Evolutionary conservation across 2,797 vertebrate genomes (phyloP), one percentile per base, ranked within the genome.

Genomic region (Clarias laeviceps): DNA sequence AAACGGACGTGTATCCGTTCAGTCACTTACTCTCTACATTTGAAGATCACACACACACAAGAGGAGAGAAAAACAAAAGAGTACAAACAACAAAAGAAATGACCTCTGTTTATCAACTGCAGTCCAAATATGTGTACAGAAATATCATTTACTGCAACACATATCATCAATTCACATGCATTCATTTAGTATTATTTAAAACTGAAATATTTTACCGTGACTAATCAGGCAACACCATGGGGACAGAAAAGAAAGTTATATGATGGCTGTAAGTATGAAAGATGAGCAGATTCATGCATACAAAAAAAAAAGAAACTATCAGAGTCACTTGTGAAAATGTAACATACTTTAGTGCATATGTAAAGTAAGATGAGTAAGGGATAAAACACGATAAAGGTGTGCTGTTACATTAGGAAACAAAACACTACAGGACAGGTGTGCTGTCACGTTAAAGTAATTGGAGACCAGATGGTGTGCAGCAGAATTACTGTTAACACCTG

Each of bases 11-110:
- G 64, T 20, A 32, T 82, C 22, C 27, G 54, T 64, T 37, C 65
- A 34, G 29, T 70, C 80, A 86, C 85, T 86, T 86, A 86, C 85
- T 86, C 85, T 86, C 85, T 86, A 86, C 57, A 83, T 68, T 62
- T 0, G 56, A 32, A 45, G 70, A 54, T 86, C 73, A 83, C 73
- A 83, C 74, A 86, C 73, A 45, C 50, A 54, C 50, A 78, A 79
- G 22, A 54, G 37, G 65, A 64, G 22, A n/a, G 74, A 32, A 86
- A 64, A 54, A 14, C 50, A 54, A 14, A 3, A 77, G 24, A 54
- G 37, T 70, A 80, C 68, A 70, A 82, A 82, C 66, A 70, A 66
- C 40, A 68, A 82, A 68, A 18, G 45, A 54, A 82, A 59, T 81
- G 29, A 82, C 0, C n/a, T 50, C 64, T 54, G 79, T 68, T 66